Evolutionary conservation across 2,113 vertebrate species (phyloP).

Genomic region (Plecturocebus donacophilus): DNA sequence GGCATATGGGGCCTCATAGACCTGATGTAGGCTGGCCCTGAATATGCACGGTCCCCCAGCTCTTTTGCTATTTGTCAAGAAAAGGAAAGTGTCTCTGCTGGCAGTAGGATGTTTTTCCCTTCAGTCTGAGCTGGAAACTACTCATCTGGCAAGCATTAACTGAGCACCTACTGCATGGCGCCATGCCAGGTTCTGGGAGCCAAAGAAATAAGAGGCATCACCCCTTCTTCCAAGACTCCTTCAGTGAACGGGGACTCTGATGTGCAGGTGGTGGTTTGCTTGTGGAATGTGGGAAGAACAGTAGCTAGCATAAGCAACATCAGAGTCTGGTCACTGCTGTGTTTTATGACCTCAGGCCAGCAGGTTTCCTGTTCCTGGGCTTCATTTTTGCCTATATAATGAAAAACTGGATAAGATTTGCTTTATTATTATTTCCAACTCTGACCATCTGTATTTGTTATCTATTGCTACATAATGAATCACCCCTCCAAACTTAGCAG

Average conservation of each 20-base stretch:
- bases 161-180: background rate
- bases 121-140: background rate
- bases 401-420: background rate
- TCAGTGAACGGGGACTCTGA: background rate
- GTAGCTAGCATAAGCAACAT: background rate
- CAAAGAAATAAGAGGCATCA: background rate
- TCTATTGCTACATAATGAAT: background rate
- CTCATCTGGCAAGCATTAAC: background rate
- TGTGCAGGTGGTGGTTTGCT: background rate
- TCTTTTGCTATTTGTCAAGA: background rate
- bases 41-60: background rate
- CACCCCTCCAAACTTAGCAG: background rate
- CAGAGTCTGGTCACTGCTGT: background rate
- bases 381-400: background rate
- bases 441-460: background rate
- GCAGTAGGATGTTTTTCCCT: background rate
- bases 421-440: background rate
- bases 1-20: background rate
- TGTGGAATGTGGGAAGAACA: background rate
- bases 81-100: background rate
- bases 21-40: background rate
- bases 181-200: background rate
- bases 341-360: background rate
- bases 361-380: background rate
- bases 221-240: background rate